Evolutionary conservation across 1,140 invertebrate genomes (phyloP).

Genomic region (Drosophila ananassae): DNA sequence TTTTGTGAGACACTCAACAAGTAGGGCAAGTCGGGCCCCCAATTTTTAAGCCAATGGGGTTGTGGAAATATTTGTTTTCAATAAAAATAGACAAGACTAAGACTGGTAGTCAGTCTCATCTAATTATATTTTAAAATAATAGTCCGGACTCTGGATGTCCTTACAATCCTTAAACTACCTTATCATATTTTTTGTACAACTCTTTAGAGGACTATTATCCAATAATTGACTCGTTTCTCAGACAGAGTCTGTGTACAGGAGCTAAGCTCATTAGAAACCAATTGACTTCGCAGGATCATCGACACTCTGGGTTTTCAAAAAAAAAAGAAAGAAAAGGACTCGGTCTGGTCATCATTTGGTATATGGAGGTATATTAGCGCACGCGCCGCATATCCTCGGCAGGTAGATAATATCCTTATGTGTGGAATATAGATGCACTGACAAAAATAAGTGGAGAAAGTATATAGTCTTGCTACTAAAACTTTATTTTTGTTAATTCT

Average conservation of each 20-base stretch:
- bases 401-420: constrained; percentile 38
- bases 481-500: neutral
- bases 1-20: constrained; percentile 15
- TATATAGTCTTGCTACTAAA: neutral
- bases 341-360: constrained; percentile 57
- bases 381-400: constrained; percentile 40
- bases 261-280: constrained; percentile 77
- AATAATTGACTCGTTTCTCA: constrained; percentile 23
- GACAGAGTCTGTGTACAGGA: constrained; percentile 20
- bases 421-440: neutral
- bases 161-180: too few relatives aligned
- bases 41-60: neutral
- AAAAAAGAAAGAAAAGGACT: neutral
- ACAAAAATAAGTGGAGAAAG: neutral
- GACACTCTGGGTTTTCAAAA: constrained; percentile 32
- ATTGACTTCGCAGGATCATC: constrained; percentile 70
- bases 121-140: too few relatives aligned
- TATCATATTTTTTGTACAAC: too few relatives aligned
- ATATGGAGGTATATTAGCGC: constrained; percentile 36
- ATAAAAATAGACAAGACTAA: too few relatives aligned
- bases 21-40: constrained; percentile 28
- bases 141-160: too few relatives aligned
- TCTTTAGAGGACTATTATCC: neutral
- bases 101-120: too few relatives aligned
- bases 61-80: neutral